A percentile compares a stretch with the other conserved stretches of the same genome.
Evolutionary conservation across 1,140 invertebrate genomes (phyloP).

Genomic region (Anastatus disparis): DNA sequence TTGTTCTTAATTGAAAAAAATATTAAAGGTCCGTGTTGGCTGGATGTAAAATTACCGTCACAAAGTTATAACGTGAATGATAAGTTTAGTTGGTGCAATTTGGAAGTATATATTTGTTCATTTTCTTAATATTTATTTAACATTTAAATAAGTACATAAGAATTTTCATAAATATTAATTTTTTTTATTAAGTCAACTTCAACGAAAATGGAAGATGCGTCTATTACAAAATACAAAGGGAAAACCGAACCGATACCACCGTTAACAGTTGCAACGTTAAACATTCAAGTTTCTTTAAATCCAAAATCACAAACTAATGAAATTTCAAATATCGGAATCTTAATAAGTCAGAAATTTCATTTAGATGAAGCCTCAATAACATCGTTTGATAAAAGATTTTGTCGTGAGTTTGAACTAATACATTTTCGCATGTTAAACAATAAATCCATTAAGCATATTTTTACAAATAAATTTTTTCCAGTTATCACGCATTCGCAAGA

Average conservation of each 20-base stretch:
- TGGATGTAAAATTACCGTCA: constrained; percentile 82
- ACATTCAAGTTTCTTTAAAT: constrained; percentile 81
- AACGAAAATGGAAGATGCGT: constrained; percentile 70
- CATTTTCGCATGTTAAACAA: no score
- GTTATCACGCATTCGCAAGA: no score
- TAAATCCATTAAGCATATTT: no score
- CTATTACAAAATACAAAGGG: constrained; percentile 64
- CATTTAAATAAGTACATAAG: background rate
- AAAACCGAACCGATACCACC: constrained; percentile 75
- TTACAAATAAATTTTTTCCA: no score
- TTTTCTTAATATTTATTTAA: constrained; percentile 17
- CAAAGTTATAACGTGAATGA: constrained; percentile 61
- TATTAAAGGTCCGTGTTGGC: constrained; percentile 95
- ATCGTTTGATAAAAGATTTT: constrained; percentile 89
- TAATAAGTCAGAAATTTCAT: constrained; percentile 77
- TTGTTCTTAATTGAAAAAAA: constrained; percentile 87
- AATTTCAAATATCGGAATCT: constrained; percentile 85
- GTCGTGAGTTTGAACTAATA: constrained; percentile 79
- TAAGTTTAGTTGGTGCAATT: constrained; percentile 86
- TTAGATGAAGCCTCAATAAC: constrained; percentile 77
- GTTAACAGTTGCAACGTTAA: constrained; percentile 80
- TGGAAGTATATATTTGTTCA: no score
- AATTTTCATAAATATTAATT: no score
- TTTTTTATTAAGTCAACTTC: constrained; percentile 63
- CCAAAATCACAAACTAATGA: constrained; percentile 83